These are phyloP conservation scores for Ichneumoninae sp. DNA, from an alignment of 2,888 invertebrate genomes.

Conservation along the genomic window DNA sequence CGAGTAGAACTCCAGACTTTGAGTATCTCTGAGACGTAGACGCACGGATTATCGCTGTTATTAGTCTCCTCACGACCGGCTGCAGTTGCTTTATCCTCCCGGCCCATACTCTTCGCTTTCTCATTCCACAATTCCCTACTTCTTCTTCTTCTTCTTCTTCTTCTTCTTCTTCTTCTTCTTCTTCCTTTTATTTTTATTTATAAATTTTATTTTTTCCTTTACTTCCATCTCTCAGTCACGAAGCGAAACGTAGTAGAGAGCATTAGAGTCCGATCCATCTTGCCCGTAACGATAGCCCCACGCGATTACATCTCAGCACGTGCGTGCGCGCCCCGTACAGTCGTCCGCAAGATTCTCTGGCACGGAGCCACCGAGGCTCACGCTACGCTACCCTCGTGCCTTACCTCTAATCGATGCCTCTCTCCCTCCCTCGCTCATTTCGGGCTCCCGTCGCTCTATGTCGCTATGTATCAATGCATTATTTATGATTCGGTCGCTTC, in stretches of 20 bases:
- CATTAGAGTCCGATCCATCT: conserved; percentile 70
- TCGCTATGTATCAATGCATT: conserved; percentile 15
- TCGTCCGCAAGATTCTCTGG: conserved; percentile 56
- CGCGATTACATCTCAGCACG: conserved; percentile 70
- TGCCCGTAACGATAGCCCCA: conserved; percentile 68
- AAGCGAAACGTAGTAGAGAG: conserved; percentile 49
- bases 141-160: neutral
- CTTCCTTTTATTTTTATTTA: neutral
- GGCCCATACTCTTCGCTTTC: conserved; percentile 25
- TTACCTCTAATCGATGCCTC: conserved; percentile 27
- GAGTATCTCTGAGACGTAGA: conserved; percentile 21
- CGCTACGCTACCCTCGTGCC: conserved; percentile 20
- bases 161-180: neutral
- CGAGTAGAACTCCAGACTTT: conserved; percentile 28
- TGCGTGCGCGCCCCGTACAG: conserved; percentile 64
- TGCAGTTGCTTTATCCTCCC: conserved; percentile 42
- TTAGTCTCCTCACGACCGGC: conserved; percentile 41
- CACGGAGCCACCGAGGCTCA: conserved; percentile 43
- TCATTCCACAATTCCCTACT: conserved; percentile 18
- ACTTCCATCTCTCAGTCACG: conserved; percentile 18
- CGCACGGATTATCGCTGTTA: conserved; percentile 50
- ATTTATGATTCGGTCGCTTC: conserved; percentile 24
- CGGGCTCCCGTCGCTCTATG: neutral
- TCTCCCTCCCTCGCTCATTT: neutral
- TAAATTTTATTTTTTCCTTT: neutral